Evolutionary conservation across 2,888 invertebrate species (phyloP), one percentile per base, ranked within the genome.

Genomic region (Drosophila meridionalis): DNA sequence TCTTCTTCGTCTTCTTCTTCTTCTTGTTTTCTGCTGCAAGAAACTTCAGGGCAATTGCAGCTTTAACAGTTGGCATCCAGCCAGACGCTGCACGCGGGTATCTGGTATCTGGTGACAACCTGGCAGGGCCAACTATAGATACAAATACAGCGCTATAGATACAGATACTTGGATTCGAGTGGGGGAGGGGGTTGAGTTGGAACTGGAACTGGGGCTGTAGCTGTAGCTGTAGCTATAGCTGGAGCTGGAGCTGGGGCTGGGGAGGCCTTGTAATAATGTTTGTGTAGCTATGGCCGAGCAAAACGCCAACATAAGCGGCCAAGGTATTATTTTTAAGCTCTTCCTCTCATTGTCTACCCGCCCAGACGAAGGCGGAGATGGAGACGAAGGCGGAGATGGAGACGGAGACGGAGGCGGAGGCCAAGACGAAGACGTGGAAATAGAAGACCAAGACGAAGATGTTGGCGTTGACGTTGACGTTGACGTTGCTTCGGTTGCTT

Each of bases 321-420:
- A 87, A 80, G 84, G 87, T 87, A 88, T 88, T 87, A 87, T 82
- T 88, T 88, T 86, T 88, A 87, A 87, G 87, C 87, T 87, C 88
- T 87, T 87, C 86, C 88, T 83, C 63, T 78, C 82, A 83, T 82
- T 87, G 87, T 87, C 87, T 87, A 73, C 87, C 78, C 83, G 50
- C 76, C 81, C 79, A 81, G 79, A 66, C 58, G 55, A 82, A 48
- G 62, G 47, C 48, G 55, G 52, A 64, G 47, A 55, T 12, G 47
- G 45, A 34, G 62, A 50, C 48, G 55, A 52, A 64, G 47, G 50
- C n/a, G 47, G 45, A 34, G 43, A 28, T 52, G 55, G 52, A 64
- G 47, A 55, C 12, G 47, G 45, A 34, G 62, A 50, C 48, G 55
- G 52, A 64, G 47, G 50, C n/a, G 47, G 45, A 34, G 43, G 45